phyloP scores from a whole-genome alignment of 2,888 invertebrate species.

The Cenopis cana region DNA sequence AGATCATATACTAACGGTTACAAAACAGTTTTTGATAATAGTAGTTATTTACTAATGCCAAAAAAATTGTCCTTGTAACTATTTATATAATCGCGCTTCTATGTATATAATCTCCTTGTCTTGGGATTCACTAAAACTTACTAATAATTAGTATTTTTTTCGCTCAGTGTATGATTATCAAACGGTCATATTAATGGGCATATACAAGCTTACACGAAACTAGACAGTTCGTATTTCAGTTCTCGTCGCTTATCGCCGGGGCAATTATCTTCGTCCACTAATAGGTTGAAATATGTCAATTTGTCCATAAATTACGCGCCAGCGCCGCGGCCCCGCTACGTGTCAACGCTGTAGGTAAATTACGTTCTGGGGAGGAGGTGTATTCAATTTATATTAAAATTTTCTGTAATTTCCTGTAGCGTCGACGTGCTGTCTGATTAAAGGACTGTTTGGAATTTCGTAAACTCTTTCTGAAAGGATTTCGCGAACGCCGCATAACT shows the following conservation, averaged over 20 bases:
- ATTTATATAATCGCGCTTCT: too few relatives aligned
- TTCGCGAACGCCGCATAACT: conserved; percentile 34
- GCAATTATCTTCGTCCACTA: conserved; percentile 51
- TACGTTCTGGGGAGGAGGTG: conserved; percentile 39
- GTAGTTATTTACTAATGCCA: too few relatives aligned
- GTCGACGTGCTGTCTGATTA: conserved; percentile 43
- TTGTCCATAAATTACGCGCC: conserved; percentile 73
- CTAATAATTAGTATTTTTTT: too few relatives aligned
- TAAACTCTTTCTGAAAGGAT: conserved; percentile 39
- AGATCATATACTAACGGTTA: too few relatives aligned
- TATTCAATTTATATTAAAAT: conserved; percentile 46
- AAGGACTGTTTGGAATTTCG: conserved; percentile 38
- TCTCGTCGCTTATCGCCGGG: conserved; percentile 35
- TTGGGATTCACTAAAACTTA: too few relatives aligned
- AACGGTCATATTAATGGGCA: too few relatives aligned
- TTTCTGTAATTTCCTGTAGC: conserved; percentile 42
- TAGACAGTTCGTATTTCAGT: conserved; percentile 19
- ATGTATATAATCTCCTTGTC: too few relatives aligned
- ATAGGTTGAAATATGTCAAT: conserved; percentile 71
- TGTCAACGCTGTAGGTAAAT: conserved; percentile 67
- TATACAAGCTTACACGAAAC: not conserved
- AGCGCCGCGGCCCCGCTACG: conserved; percentile 54
- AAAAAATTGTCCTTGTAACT: too few relatives aligned
- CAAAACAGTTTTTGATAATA: too few relatives aligned
- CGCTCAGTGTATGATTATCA: too few relatives aligned